Evolutionary conservation across 2,113 vertebrate genomes (phyloP).

Genomic region (Neotoma lepida): DNA sequence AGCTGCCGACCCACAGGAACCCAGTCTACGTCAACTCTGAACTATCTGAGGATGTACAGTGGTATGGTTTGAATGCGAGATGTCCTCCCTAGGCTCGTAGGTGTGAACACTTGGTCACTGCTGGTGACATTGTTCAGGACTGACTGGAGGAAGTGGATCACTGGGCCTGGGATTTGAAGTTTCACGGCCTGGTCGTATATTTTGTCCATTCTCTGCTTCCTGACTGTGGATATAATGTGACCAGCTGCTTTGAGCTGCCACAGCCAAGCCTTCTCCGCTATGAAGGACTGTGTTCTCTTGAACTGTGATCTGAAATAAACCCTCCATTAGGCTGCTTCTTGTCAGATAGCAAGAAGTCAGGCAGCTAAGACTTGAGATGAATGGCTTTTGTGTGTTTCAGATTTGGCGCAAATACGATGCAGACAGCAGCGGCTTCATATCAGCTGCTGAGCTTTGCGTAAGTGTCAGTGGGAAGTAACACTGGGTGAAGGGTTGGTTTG

Average conservation of each 20-base stretch:
- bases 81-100: not conserved
- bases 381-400: conserved; percentile 81
- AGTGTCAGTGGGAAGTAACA: conserved; percentile 55
- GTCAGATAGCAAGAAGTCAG: not conserved
- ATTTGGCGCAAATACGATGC: conserved; percentile 97
- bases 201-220: not conserved
- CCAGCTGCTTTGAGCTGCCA: not conserved
- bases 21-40: not conserved
- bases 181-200: too few relatives aligned
- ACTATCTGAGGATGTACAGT: not conserved
- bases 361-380: too few relatives aligned
- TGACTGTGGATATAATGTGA: not conserved
- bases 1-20: not conserved
- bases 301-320: not conserved
- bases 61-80: not conserved
- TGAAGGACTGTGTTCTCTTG: not conserved
- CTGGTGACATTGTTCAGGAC: not conserved
- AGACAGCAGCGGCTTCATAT: conserved; percentile 97
- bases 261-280: not conserved
- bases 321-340: not conserved
- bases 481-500: too few relatives aligned
- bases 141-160: not conserved
- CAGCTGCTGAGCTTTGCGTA: conserved; percentile 92
- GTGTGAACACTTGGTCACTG: not conserved
- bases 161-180: not conserved